phyloP scores from a whole-genome alignment of 2,113 vertebrate genomes.

The Trochalopteron elliotii region DNA sequence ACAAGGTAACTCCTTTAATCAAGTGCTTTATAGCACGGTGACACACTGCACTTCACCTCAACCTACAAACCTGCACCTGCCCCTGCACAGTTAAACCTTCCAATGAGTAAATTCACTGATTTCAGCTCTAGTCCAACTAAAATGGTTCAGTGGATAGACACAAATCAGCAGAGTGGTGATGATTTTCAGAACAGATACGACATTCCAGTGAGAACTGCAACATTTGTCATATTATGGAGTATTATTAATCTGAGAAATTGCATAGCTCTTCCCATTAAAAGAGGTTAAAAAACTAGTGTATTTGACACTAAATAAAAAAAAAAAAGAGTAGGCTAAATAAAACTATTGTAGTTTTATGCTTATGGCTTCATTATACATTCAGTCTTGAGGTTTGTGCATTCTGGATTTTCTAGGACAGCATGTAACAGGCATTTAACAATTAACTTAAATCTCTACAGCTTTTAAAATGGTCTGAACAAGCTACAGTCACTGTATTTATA shows the following conservation, averaged over 20 bases:
- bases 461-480: neutral
- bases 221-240: neutral
- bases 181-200: neutral
- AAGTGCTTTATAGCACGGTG: neutral
- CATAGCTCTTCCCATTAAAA: neutral
- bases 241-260: neutral
- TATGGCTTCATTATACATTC: neutral
- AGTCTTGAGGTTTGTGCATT: neutral
- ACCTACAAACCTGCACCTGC: neutral
- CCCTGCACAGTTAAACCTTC: neutral
- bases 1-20: constrained; percentile 74
- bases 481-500: neutral
- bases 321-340: neutral
- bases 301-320: neutral
- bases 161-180: neutral
- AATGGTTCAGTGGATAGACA: neutral
- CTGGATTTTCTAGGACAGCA: neutral
- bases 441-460: neutral
- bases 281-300: neutral
- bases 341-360: neutral
- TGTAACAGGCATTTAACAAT: neutral
- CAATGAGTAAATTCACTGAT: neutral
- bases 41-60: neutral
- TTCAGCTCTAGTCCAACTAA: neutral
- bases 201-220: neutral